phyloP scores from a whole-genome alignment of 2,113 vertebrate species.

The Macroglossus sobrinus region DNA sequence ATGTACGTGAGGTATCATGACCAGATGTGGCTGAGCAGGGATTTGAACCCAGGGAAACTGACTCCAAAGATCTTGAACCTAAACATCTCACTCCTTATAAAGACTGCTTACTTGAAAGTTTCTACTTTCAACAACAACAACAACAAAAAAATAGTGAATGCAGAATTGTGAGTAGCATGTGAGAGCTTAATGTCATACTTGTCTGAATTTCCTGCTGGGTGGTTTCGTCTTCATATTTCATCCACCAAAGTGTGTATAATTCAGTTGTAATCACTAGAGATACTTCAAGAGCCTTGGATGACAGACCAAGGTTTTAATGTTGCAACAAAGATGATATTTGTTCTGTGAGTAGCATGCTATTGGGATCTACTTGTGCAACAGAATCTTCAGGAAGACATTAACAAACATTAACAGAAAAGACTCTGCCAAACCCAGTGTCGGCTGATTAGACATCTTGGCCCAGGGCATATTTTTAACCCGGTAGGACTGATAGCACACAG shows the following conservation, averaged over 20 bases:
- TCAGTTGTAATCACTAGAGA: background rate
- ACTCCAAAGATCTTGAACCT: background rate
- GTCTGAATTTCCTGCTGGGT: conserved; percentile 31
- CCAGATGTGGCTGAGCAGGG: background rate
- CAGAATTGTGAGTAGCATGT: background rate
- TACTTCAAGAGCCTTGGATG: background rate
- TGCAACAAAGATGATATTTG: background rate
- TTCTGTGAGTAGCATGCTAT: background rate
- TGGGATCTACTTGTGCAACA: background rate
- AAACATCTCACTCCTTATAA: background rate
- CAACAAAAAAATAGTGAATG: background rate
- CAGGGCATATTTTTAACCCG: background rate
- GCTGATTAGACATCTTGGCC: background rate
- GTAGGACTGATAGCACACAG: background rate
- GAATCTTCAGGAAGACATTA: conserved; percentile 25
- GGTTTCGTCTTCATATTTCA: conserved; percentile 36
- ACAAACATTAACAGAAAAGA: background rate
- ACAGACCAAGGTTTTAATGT: conserved; percentile 15
- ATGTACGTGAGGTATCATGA: background rate
- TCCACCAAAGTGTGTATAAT: background rate
- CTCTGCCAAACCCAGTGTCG: background rate
- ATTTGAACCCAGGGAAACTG: background rate
- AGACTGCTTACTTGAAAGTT: background rate
- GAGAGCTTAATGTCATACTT: background rate
- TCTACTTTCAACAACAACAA: background rate